Evolutionary conservation across 2,797 vertebrate species (phyloP).

Genomic region (Microctenopoma stevenorrisi): DNA sequence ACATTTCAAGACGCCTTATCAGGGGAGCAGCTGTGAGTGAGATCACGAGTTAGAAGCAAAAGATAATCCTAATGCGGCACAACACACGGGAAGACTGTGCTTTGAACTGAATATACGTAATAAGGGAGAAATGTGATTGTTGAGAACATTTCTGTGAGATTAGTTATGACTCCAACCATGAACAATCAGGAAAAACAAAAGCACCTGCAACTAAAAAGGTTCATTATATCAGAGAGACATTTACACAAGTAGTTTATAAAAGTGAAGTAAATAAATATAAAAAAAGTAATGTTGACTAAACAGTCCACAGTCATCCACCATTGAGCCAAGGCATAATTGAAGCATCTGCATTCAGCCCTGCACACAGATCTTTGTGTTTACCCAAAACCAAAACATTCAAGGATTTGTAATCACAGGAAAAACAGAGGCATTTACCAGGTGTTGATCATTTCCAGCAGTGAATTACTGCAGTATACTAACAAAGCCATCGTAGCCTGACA

Average conservation of each 20-base stretch:
- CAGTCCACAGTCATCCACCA: neutral
- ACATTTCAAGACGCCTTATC: neutral
- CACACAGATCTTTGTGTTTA: neutral
- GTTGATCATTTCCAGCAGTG: neutral
- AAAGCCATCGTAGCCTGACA: neutral
- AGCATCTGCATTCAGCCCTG: neutral
- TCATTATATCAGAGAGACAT: neutral
- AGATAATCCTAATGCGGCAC: neutral
- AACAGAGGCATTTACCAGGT: neutral
- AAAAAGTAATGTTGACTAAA: constrained; percentile 2
- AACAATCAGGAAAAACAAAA: constrained; percentile 8
- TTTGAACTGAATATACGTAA: neutral
- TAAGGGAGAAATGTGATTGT: neutral
- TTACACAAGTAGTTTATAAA: neutral
- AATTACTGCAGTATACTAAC: neutral
- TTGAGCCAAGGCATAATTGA: no score
- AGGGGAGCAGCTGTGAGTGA: neutral
- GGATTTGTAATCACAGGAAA: neutral
- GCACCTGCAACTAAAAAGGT: neutral
- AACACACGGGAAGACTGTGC: neutral
- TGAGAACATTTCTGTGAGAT: constrained; percentile 3
- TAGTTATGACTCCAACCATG: constrained; percentile 3
- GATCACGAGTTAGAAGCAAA: neutral
- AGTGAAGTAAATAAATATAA: neutral
- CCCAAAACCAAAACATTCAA: neutral